phyloP scores from a whole-genome alignment of 2,113 vertebrate species.

The Etheostoma spectabile region DNA sequence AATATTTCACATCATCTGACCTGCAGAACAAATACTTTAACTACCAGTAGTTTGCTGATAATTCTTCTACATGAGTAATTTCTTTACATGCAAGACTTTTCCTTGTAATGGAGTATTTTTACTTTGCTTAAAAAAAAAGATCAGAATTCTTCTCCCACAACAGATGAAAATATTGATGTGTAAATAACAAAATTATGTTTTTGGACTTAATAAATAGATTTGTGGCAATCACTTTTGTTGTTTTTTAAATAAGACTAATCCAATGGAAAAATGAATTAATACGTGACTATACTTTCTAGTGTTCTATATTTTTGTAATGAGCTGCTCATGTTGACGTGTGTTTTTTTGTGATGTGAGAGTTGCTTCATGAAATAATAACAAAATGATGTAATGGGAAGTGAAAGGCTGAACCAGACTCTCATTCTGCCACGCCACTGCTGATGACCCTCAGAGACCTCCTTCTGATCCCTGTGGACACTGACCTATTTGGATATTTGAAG shows the following conservation, averaged over 20 bases:
- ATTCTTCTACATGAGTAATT: neutral
- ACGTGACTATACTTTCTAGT: neutral
- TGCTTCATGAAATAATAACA: conserved; percentile 1
- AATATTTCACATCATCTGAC: neutral
- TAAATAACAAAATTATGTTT: neutral
- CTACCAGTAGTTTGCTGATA: neutral
- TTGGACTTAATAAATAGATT: too few species aligned
- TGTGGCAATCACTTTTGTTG: neutral
- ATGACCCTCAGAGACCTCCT: neutral
- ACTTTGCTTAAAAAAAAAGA: neutral
- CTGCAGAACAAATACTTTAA: neutral
- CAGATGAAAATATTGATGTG: neutral
- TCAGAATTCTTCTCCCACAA: neutral
- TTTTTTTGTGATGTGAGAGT: neutral
- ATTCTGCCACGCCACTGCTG: neutral
- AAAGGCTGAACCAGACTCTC: neutral
- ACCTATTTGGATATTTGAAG: neutral
- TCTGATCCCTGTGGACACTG: conserved; percentile 13
- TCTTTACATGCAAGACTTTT: neutral
- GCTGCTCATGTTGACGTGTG: neutral
- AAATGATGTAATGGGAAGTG: neutral
- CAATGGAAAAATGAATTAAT: neutral
- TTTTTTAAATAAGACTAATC: neutral
- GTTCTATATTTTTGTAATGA: neutral
- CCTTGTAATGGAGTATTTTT: neutral